Conservation (phyloP, 2,888 invertebrate species). For the Eupithecia insigniata region DNA sequence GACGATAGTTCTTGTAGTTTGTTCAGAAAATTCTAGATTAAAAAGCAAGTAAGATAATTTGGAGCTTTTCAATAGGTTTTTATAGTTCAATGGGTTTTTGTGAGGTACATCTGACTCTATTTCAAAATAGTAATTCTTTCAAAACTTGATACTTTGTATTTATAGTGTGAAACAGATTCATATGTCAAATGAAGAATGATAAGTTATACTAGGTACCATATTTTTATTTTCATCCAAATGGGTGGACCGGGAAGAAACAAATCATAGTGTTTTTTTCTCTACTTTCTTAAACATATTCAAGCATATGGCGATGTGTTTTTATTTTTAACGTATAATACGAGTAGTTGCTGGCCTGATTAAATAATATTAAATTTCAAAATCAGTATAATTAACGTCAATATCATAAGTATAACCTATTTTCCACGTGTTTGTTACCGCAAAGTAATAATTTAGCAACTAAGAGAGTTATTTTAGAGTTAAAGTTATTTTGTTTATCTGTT, state of each 20-base stretch:
- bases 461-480: no score
- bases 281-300: constrained; percentile 11
- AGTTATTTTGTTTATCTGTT: no score
- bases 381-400: neutral
- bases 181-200: neutral
- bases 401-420: neutral
- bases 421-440: no score
- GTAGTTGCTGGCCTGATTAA: neutral
- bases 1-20: constrained; percentile 21
- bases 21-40: constrained; percentile 11
- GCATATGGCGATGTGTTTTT: neutral
- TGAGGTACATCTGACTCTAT: neutral
- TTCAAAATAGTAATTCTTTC: neutral
- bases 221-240: constrained; percentile 27
- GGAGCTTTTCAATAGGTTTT: neutral
- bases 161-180: constrained; percentile 2
- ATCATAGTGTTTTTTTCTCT: constrained; percentile 39
- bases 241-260: constrained; percentile 44
- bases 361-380: neutral
- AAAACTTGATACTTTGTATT: neutral
- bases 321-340: neutral
- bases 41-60: neutral
- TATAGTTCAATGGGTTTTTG: neutral
- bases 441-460: neutral
- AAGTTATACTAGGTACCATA: constrained; percentile 1